phyloP scores from a whole-genome alignment of 2,113 vertebrate species.

The Lophura nycthemera region DNA sequence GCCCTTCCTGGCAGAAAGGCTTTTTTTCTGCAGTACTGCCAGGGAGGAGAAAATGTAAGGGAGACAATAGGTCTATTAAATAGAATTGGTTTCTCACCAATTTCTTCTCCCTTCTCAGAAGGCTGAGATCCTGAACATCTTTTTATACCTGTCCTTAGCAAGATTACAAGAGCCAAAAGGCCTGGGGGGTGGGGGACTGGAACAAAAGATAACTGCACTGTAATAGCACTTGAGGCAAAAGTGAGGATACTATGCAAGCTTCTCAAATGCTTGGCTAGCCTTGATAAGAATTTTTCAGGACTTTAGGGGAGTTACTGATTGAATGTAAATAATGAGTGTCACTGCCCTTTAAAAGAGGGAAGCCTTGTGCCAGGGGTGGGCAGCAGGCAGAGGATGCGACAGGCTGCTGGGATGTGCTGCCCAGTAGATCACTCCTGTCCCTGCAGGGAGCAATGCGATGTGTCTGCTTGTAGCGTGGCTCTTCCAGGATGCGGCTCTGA shows the following conservation, averaged over 20 bases:
- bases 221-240: slow-evolving; percentile 23
- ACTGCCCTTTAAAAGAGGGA: not conserved
- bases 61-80: slow-evolving; percentile 24
- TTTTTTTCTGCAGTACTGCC: not conserved
- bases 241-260: not conserved
- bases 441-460: not conserved
- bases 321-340: not conserved
- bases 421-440: not conserved
- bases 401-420: not conserved
- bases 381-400: not conserved
- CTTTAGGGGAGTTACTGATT: not conserved
- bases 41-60: not conserved
- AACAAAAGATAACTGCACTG: not conserved
- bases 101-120: not conserved
- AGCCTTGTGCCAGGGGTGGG: not conserved
- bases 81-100: slow-evolving; percentile 36
- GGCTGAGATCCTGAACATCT: slow-evolving; percentile 9
- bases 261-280: slow-evolving; percentile 5
- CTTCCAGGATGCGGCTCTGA: not conserved
- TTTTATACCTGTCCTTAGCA: slow-evolving; percentile 17
- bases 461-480: not conserved
- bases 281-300: not conserved
- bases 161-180: slow-evolving; percentile 8
- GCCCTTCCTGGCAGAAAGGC: not conserved
- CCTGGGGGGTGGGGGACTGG: not conserved